phyloP scores from a whole-genome alignment of 2,797 vertebrate genomes.

The Gallinago stenura region DNA sequence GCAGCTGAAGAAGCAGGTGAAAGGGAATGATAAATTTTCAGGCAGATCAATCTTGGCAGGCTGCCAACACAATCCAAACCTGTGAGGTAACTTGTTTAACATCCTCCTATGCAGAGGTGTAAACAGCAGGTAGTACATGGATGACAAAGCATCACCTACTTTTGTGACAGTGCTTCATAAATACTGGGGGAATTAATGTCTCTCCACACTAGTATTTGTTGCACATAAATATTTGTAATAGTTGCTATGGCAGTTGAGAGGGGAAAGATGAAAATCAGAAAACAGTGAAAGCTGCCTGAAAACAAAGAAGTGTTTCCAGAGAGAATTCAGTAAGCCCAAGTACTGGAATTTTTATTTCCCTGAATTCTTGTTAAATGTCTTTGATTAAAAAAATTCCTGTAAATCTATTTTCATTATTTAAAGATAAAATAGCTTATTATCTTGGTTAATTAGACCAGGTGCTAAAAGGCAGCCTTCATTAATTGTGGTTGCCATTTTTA shows the following conservation, averaged over 20 bases:
- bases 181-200: constrained; percentile 69
- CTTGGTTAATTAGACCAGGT: not conserved
- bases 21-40: constrained; percentile 45
- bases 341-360: constrained; percentile 21
- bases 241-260: constrained; percentile 85
- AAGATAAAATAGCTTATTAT: not conserved
- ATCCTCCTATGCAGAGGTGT: constrained; percentile 76
- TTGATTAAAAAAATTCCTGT: not conserved
- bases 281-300: constrained; percentile 79
- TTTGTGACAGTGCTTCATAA: constrained; percentile 80
- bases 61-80: constrained; percentile 77
- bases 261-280: constrained; percentile 79
- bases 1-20: constrained; percentile 79
- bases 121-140: constrained; percentile 78
- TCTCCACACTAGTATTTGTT: constrained; percentile 79
- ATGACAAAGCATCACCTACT: constrained; percentile 81
- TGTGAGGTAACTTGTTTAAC: constrained; percentile 81
- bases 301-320: constrained; percentile 82
- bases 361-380: not conserved
- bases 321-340: constrained; percentile 67
- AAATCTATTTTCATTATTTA: not conserved
- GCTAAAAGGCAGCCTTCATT: not conserved
- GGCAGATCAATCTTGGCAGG: constrained; percentile 79
- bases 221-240: constrained; percentile 85
- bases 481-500: not conserved